A percentile compares a stretch with the other conserved stretches of the same genome.
These are phyloP conservation scores for Brachypodius melanocephalos DNA, from an alignment of 2,113 vertebrate species.

Conservation along the genomic window DNA sequence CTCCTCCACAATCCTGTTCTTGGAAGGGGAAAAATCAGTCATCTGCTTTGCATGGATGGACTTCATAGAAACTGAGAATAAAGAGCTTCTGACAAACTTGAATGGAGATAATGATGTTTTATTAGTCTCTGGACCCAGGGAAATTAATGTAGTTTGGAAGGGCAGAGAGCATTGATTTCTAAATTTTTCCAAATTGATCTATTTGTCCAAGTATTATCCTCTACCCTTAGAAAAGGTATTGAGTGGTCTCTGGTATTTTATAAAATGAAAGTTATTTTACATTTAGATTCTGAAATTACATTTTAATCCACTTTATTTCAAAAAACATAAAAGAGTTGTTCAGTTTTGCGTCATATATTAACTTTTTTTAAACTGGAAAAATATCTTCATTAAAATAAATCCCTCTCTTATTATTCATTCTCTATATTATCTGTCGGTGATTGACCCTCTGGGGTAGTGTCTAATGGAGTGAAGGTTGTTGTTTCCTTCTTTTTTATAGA, in stretches of 20 bases:
- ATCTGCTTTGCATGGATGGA: not conserved
- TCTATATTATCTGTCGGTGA: not conserved
- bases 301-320: not conserved
- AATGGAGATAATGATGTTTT: not conserved
- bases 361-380: not conserved
- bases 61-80: not conserved
- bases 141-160: not conserved
- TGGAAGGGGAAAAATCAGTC: not conserved
- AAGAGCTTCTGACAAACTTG: not conserved
- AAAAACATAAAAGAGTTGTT: not conserved
- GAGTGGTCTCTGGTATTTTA: not conserved
- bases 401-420: not conserved
- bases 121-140: not conserved
- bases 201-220: not conserved
- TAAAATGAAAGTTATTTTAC: not conserved
- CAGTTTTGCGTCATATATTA: not conserved
- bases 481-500: not conserved
- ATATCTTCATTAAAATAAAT: not conserved
- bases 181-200: not conserved
- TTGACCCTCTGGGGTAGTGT: not conserved
- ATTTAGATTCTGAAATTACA: not conserved
- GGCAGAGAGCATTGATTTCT: not conserved
- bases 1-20: fast-evolving
- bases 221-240: not conserved
- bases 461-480: not conserved